phyloP scores from a whole-genome alignment of 2,888 invertebrate species.

The Dorcus hopei region DNA sequence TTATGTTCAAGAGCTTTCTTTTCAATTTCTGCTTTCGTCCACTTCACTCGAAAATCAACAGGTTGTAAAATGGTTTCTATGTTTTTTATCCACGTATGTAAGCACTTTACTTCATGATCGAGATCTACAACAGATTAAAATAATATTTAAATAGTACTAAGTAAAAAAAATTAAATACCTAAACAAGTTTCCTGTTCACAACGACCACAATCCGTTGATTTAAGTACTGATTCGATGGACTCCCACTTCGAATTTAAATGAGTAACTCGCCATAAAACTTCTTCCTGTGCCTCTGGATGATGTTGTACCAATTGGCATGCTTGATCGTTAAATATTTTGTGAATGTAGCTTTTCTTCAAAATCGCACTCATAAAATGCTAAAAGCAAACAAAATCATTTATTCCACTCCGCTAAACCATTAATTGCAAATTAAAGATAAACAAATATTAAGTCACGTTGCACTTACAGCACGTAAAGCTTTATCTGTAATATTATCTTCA shows the following conservation, averaged over 20 bases:
- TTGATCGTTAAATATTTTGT: conserved; percentile 75
- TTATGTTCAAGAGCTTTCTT: conserved; percentile 77
- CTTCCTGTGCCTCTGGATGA: conserved; percentile 61
- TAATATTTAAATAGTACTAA: conserved; percentile 4
- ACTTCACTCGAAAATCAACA: conserved; percentile 66
- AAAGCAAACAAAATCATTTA: conserved; percentile 30
- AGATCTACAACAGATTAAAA: conserved; percentile 56
- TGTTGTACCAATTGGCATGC: conserved; percentile 66
- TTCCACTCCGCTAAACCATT: background rate
- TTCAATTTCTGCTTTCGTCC: conserved; percentile 71
- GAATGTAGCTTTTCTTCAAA: conserved; percentile 67
- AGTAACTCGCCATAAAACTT: conserved; percentile 70
- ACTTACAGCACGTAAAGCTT: conserved; percentile 65
- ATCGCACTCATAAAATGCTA: conserved; percentile 77
- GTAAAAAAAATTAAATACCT: conserved; percentile 12
- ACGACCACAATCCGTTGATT: conserved; percentile 53
- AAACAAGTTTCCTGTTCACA: conserved; percentile 43
- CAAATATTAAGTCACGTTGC: background rate
- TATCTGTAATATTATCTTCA: conserved; percentile 66
- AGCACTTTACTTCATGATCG: conserved; percentile 70
- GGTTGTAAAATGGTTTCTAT: conserved; percentile 80
- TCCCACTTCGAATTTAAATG: conserved; percentile 80
- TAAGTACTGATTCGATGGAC: conserved; percentile 67
- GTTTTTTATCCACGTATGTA: conserved; percentile 82
- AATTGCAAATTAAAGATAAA: background rate